Conservation (phyloP, 2,113 vertebrate species). For the Psilopogon haemacephalus region DNA sequence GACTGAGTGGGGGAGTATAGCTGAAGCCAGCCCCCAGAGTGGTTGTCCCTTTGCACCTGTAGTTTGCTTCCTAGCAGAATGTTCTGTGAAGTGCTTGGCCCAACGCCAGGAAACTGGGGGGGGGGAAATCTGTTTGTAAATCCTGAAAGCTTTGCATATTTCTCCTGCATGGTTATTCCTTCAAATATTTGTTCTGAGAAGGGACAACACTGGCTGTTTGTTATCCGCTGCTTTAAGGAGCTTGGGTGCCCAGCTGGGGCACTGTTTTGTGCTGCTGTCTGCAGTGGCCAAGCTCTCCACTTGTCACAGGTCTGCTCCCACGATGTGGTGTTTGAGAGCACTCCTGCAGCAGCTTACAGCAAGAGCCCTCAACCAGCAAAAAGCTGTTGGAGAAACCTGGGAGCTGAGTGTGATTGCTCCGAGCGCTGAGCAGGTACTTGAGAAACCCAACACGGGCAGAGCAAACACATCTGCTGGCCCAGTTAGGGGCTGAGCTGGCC, state of each 20-base stretch:
- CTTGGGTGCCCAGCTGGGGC: background rate
- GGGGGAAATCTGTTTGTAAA: background rate
- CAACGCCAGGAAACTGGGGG: background rate
- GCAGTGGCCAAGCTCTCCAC: background rate
- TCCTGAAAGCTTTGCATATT: background rate
- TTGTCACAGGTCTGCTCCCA: background rate
- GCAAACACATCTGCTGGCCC: background rate
- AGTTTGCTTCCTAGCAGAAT: background rate
- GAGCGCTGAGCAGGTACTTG: background rate
- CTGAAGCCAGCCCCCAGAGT: rapidly evolving
- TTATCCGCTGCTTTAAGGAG: background rate
- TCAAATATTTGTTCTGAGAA: background rate
- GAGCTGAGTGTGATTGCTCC: background rate
- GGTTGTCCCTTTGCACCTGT: background rate
- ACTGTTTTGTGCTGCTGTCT: background rate
- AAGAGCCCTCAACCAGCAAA: background rate
- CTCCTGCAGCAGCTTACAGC: background rate
- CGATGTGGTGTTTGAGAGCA: rapidly evolving
- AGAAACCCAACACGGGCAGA: background rate
- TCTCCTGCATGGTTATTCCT: background rate
- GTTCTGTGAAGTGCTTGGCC: background rate
- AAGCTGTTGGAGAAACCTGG: background rate
- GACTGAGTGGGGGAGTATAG: background rate
- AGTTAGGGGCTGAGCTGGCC: background rate
- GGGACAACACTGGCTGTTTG: background rate